A percentile compares a stretch with the other conserved stretches of the same genome.
Evolutionary conservation across 2,888 invertebrate species (phyloP).

Genomic region (Eucera pruinosa): DNA sequence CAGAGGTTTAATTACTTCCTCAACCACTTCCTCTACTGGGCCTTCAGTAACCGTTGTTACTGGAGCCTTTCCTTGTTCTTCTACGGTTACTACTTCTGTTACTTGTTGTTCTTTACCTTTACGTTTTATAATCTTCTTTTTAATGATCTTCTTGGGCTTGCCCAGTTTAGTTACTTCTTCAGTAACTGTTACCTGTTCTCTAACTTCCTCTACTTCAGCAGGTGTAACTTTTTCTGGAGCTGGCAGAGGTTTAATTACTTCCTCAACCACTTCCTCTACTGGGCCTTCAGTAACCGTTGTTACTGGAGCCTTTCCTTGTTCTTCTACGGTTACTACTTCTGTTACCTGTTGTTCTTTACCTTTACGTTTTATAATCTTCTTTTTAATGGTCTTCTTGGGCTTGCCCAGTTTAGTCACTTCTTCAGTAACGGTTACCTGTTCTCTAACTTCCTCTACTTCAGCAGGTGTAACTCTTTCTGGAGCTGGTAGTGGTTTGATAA

Average conservation of each 20-base stretch:
- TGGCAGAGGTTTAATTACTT: constrained; percentile 45
- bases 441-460: constrained; percentile 69
- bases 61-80: constrained; percentile 71
- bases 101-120: constrained; percentile 74
- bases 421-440: constrained; percentile 67
- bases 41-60: constrained; percentile 70
- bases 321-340: constrained; percentile 74
- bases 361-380: constrained; percentile 48
- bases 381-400: constrained; percentile 71
- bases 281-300: constrained; percentile 62
- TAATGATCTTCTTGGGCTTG: constrained; percentile 71
- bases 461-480: constrained; percentile 83
- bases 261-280: constrained; percentile 69
- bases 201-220: constrained; percentile 14
- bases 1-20: constrained; percentile 68
- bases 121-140: constrained; percentile 77
- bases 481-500: constrained; percentile 74
- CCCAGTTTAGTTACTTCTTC: constrained; percentile 73
- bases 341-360: constrained; percentile 67
- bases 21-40: constrained; percentile 68
- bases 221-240: constrained; percentile 66
- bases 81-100: constrained; percentile 68
- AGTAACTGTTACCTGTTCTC: constrained; percentile 43
- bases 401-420: constrained; percentile 69
- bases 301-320: constrained; percentile 72